Evolutionary conservation across 2,888 invertebrate genomes (phyloP).

Genomic region (Exephanes ischioxanthus): DNA sequence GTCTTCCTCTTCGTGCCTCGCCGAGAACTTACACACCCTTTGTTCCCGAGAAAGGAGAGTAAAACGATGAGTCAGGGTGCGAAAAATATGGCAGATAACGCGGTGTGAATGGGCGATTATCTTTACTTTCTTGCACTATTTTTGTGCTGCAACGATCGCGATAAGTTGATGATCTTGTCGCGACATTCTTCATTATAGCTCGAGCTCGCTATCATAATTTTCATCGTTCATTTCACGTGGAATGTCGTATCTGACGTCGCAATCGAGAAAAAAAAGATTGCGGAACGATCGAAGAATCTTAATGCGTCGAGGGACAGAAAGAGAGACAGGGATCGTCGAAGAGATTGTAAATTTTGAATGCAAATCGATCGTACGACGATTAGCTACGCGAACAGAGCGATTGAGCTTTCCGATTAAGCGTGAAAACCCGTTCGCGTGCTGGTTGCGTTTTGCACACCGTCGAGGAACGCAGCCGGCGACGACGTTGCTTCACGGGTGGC

Average conservation of each 20-base stretch:
- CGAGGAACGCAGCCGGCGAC: conserved; percentile 43
- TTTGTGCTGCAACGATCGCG: background rate
- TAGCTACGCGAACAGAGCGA: conserved; percentile 41
- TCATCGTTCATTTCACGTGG: background rate
- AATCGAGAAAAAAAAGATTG: background rate
- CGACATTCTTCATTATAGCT: background rate
- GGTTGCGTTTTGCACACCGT: conserved; percentile 39
- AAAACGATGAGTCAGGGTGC: conserved; percentile 38
- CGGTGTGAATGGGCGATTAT: conserved; percentile 43
- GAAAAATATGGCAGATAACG: conserved; percentile 59
- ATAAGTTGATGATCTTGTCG: background rate
- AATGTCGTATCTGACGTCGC: background rate
- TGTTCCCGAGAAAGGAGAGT: conserved; percentile 51
- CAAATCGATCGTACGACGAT: conserved; percentile 61
- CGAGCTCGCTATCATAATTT: conserved; percentile 4
- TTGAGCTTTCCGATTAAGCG: conserved; percentile 54
- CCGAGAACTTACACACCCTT: conserved; percentile 47
- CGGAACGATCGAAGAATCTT: conserved; percentile 42
- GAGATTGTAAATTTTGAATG: conserved; percentile 58
- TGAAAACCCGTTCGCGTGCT: conserved; percentile 64
- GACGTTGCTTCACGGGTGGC: conserved; percentile 63
- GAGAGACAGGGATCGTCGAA: conserved; percentile 8
- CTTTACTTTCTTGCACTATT: conserved; percentile 15
- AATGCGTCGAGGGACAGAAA: conserved; percentile 28
- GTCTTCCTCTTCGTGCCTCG: conserved; percentile 10